Evolutionary conservation across 1,140 invertebrate species (phyloP), one percentile per base, ranked within the genome.

Genomic region (Ptiloglossa arizonensis): DNA sequence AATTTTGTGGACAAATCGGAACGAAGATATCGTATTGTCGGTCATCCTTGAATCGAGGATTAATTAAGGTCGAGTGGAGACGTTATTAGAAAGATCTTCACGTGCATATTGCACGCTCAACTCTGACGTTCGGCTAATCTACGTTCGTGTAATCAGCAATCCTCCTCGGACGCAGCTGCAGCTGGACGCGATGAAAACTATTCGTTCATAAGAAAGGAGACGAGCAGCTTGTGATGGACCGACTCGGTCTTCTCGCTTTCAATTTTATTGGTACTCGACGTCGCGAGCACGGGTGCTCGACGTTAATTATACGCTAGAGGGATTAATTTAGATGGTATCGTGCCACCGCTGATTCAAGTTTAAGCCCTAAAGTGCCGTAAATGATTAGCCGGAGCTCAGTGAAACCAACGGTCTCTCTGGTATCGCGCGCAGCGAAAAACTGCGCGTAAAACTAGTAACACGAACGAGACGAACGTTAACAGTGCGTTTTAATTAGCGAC

Each of bases 251-350:
- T 68, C 41, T 22, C 9, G 41, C 41, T 19, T 71, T 77, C 68
- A 71, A 56, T 77, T 77, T 54, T 69, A 69, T 76, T 76, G 66
- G 54, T 22, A 69, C 64, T 76, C 29, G 64, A 46, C 73, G 22
- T 29, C 38, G 24, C 29, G 38, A 59, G 22, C 54, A 9, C 35
- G 35, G 67, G 35, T 32, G 22, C 35, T 70, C 32, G 48, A 19
- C 75, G 46, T 71, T 77, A 70, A 71, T 77, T 76, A 76, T 13
- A 62, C 75, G 35, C 75, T 6, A 44, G 68, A 56, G 41, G 57
- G 48, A 71, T 70, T 77, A 38, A 70, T 77, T 71, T 56, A 77
- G 75, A 71, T 77, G 67, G 13, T 71, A 71, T 77, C 75, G 57
- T n/a, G 74, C n/a, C 32, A 19, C 17, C 5, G 38, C 11, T 54